Base-by-base conservation (phyloP, 2,113 vertebrate species). In the Clarias batrachus region DNA sequence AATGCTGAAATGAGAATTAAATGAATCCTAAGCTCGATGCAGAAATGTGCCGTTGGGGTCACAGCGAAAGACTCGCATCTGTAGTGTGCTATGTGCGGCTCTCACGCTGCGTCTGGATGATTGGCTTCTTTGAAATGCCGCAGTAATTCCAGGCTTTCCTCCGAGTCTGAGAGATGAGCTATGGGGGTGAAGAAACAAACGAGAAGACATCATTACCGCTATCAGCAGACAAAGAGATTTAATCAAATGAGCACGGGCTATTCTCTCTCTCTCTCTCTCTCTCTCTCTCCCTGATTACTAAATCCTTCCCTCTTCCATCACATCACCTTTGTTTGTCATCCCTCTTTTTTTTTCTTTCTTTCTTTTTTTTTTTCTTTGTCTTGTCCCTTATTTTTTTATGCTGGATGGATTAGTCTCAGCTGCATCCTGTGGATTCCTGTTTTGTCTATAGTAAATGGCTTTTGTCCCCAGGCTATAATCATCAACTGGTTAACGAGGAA, bases 161-260 rank as follows among this genome's bases (percentile, higher is more conserved):
- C 48, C 60, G 59, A 84, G 56, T 37, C 57, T 19, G n/a, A 66
- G 73, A 80, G 86, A 88, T 30, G 52, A 68, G 84, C 57, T 57
- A 57, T 78, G 62, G 66, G 66, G 80, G 70, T 41, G 76, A 37
- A 80, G 60, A 30, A 81, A 85, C 4, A 16, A 73, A 81, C 65
- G 70, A 86, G 81, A 71, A 90, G 85, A 70, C 89, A 71, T 82
- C 73, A 86, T 76, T 86, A 88, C 86, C 60, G 11, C 59, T 84
- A 90, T 88, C 87, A 90, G 71, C 68, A 88, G 89, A 88, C 89
- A 90, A 88, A 86, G 82, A 23, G 71, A 85, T 85, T 90, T 87
- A 90, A 88, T 90, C 87, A 90, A 87, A 84, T 81, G 68, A 90
- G 85, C 84, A 71, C 14, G 23, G 71, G 52, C 76, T 86, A 54